Conservation (phyloP, 2,797 vertebrate species). For the Fistularia commersonii region DNA sequence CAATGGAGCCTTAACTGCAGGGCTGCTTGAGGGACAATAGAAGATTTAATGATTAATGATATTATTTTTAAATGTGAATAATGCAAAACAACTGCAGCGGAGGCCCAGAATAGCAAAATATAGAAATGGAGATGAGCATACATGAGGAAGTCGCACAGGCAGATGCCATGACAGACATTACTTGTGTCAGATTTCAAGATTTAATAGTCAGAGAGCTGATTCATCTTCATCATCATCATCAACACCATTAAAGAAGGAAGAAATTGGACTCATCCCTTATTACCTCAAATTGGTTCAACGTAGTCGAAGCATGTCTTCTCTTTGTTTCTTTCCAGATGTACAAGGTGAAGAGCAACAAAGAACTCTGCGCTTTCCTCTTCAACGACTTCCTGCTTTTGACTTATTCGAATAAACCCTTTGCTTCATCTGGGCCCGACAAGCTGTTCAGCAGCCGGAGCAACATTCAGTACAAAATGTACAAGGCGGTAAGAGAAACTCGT, state of each 20-base stretch:
- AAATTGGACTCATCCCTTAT: too few species aligned
- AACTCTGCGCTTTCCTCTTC: slow-evolving; percentile 92
- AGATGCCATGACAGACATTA: slow-evolving; percentile 7
- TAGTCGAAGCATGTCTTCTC: not conserved
- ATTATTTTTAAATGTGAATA: too few species aligned
- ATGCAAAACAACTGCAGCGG: too few species aligned
- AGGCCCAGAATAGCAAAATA: too few species aligned
- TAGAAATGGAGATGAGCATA: too few species aligned
- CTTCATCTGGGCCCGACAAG: slow-evolving; percentile 84
- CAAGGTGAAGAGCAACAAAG: slow-evolving; percentile 90
- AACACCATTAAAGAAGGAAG: too few species aligned
- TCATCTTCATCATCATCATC: not conserved
- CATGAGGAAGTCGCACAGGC: too few species aligned
- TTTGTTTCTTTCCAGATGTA: slow-evolving; percentile 46
- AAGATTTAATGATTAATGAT: too few species aligned
- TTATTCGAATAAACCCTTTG: slow-evolving; percentile 86
- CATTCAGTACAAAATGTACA: slow-evolving; percentile 92
- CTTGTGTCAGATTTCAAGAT: not conserved
- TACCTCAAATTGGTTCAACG: not conserved
- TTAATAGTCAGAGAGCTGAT: slow-evolving; percentile 7
- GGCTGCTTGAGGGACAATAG: too few species aligned
- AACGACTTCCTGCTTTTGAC: slow-evolving; percentile 97
- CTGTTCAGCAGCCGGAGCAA: slow-evolving; percentile 90
- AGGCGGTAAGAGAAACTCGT: slow-evolving; percentile 77
- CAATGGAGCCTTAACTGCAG: too few species aligned